Evolutionary conservation across 2,888 invertebrate species (phyloP).

Genomic region (Dolomedes plantarius): DNA sequence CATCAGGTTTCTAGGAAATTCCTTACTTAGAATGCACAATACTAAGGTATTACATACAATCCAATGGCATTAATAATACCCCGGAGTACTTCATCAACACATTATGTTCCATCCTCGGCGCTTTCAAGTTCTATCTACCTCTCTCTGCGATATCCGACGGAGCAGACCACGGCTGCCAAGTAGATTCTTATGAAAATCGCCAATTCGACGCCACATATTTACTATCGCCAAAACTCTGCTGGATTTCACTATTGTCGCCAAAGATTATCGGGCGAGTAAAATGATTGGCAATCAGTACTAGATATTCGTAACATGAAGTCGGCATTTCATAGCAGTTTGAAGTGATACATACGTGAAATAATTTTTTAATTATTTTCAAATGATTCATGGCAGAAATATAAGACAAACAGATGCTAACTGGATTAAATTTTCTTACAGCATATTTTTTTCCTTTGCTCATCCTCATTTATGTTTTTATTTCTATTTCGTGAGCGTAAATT

Average conservation of each 20-base stretch:
- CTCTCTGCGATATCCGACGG: slow-evolving; percentile 45
- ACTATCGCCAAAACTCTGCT: neutral
- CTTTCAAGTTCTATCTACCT: neutral
- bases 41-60: neutral
- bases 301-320: too few relatives aligned
- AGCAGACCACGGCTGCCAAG: slow-evolving; percentile 43
- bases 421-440: too few relatives aligned
- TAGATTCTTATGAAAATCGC: slow-evolving; percentile 32
- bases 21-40: neutral
- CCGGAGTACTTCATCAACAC: neutral
- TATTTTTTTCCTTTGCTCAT: too few relatives aligned
- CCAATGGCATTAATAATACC: neutral
- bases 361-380: too few relatives aligned
- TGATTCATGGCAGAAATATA: too few relatives aligned
- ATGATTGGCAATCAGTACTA: too few relatives aligned
- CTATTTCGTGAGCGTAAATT: too few relatives aligned
- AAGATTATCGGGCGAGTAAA: too few relatives aligned
- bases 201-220: slow-evolving; percentile 25
- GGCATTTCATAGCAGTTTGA: too few relatives aligned
- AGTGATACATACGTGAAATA: too few relatives aligned
- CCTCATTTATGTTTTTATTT: too few relatives aligned
- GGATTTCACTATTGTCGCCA: neutral
- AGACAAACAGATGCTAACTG: too few relatives aligned
- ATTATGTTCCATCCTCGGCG: neutral
- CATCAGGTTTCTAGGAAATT: neutral